A percentile compares a stretch with the other conserved stretches of the same genome.
These are phyloP conservation scores for Encarsia formosa DNA, from an alignment of 2,888 invertebrate species.

Conservation along the genomic window DNA sequence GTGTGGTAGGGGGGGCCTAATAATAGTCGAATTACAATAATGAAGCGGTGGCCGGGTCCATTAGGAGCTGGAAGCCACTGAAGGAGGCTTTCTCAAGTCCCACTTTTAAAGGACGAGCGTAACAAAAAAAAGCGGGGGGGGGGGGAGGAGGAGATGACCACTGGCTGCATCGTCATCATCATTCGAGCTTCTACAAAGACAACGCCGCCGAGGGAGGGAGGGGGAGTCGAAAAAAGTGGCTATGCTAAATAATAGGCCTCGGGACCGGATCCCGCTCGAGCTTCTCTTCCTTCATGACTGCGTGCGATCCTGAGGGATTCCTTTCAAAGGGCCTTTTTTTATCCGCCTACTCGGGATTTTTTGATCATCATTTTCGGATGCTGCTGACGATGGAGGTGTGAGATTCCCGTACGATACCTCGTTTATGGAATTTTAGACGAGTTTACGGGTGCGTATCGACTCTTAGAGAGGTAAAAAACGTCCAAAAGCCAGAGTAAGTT, in stretches of 20 bases:
- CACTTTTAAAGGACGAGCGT: slow-evolving; percentile 2
- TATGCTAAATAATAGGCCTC: slow-evolving; percentile 51
- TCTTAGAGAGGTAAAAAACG: no score
- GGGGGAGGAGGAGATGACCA: slow-evolving; percentile 13
- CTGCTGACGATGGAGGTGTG: no score
- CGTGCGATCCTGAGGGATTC: slow-evolving; percentile 2
- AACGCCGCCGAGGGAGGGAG: slow-evolving; percentile 40
- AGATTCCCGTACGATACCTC: no score
- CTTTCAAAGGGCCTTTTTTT: no score
- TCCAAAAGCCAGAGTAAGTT: no score
- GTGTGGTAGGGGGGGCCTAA: slow-evolving; percentile 26
- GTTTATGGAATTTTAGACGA: no score
- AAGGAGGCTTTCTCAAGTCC: slow-evolving; percentile 16
- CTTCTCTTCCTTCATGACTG: slow-evolving; percentile 11
- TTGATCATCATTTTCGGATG: no score
- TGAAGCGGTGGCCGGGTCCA: slow-evolving; percentile 42
- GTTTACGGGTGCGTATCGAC: no score
- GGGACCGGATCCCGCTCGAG: slow-evolving; percentile 29
- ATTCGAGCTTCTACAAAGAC: slow-evolving; percentile 47
- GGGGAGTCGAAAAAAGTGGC: slow-evolving; percentile 46
- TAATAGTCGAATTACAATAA: slow-evolving; percentile 44
- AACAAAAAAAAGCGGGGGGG: slow-evolving; percentile 13
- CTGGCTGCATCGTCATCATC: slow-evolving; percentile 50
- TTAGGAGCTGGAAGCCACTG: slow-evolving; percentile 35
- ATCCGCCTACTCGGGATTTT: neutral